Evolutionary conservation across 2,888 invertebrate genomes (phyloP).

Genomic region (Cerceris ruficornis): DNA sequence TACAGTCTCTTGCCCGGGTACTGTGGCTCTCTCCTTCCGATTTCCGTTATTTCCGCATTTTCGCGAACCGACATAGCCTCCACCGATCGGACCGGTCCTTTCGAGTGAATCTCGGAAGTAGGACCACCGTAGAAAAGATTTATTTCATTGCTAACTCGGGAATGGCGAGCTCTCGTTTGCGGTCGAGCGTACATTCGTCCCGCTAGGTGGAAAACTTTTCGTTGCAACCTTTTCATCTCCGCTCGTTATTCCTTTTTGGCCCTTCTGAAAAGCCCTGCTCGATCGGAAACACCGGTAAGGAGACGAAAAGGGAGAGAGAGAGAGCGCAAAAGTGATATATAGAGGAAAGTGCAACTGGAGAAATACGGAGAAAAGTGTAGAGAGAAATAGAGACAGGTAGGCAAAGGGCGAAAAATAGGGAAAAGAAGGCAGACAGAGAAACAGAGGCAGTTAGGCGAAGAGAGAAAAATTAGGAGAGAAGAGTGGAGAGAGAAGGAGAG

Average conservation of each 20-base stretch:
- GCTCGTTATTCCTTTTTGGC: conserved; percentile 12
- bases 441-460: too few relatives aligned
- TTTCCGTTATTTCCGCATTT: conserved; percentile 19
- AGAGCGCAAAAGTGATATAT: too few relatives aligned
- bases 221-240: conserved; percentile 38
- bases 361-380: too few relatives aligned
- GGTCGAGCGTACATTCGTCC: conserved; percentile 25
- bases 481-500: too few relatives aligned
- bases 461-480: too few relatives aligned
- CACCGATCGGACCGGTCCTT: conserved; percentile 14
- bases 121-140: conserved; percentile 36
- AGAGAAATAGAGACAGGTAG: too few relatives aligned
- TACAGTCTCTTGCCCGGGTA: neutral
- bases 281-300: conserved; percentile 41
- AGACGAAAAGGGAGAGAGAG: too few relatives aligned
- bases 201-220: conserved; percentile 33
- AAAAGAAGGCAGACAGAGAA: too few relatives aligned
- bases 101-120: conserved; percentile 1
- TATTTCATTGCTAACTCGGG: conserved; percentile 38
- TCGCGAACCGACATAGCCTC: conserved; percentile 7
- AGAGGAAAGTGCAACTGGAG: too few relatives aligned
- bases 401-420: too few relatives aligned
- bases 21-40: neutral
- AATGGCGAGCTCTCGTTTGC: conserved; percentile 21
- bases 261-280: conserved; percentile 18